Percentiles rank a stretch among this genome's conserved stretches.
Evolutionary conservation across 1,140 invertebrate genomes (phyloP).

Genomic region (Penaeus japonicus): DNA sequence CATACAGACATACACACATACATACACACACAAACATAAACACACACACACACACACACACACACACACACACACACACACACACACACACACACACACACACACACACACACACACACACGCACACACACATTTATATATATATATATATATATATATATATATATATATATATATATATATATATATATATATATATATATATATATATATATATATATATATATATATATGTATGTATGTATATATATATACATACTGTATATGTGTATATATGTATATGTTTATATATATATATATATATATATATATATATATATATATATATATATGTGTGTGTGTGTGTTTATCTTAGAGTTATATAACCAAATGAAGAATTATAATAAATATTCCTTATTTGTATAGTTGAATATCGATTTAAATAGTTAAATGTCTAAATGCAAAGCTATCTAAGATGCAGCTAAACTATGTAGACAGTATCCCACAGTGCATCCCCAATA

Average conservation of each 20-base stretch:
- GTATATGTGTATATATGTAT: neutral
- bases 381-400: no score
- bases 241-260: neutral
- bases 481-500: no score
- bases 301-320: neutral
- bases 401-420: no score
- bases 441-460: no score
- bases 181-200: neutral
- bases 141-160: neutral
- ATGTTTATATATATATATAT: neutral
- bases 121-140: neutral
- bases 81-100: conserved; percentile 26
- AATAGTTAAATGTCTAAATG: no score
- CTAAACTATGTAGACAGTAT: no score
- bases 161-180: neutral
- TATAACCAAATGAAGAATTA: no score
- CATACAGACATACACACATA: neutral
- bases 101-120: conserved; percentile 18
- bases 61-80: conserved; percentile 1
- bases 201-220: no score
- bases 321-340: neutral
- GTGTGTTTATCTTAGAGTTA: neutral
- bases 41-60: neutral
- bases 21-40: neutral
- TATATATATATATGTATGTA: no score